Evolutionary conservation across 2,797 vertebrate genomes (phyloP).

Genomic region (Glyptemys insculpta): DNA sequence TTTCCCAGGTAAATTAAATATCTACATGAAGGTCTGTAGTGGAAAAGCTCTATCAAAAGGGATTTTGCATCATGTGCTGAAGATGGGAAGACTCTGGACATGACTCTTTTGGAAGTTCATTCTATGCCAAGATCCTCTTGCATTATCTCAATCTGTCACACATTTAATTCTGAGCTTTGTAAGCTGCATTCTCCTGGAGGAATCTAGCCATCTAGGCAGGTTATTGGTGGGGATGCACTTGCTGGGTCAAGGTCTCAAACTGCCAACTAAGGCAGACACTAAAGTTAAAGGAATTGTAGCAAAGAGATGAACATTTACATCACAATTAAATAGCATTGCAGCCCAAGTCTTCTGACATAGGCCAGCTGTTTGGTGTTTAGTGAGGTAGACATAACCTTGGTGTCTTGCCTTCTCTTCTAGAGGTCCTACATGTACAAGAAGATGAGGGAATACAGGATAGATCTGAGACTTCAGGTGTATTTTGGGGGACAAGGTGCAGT

Average conservation of each 20-base stretch:
- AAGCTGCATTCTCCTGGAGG: background rate
- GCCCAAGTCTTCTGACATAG: background rate
- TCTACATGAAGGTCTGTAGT: background rate
- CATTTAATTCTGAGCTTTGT: background rate
- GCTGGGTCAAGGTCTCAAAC: background rate
- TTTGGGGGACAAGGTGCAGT: background rate
- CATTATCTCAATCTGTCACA: background rate
- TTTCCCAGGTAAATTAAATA: background rate
- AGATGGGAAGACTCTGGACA: background rate
- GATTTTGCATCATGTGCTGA: background rate
- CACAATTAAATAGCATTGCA: background rate
- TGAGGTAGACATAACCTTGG: background rate
- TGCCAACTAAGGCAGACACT: background rate
- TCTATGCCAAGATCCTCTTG: background rate
- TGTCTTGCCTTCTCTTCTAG: background rate
- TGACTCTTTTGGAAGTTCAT: background rate
- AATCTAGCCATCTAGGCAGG: background rate
- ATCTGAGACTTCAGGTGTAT: background rate
- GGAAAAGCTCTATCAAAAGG: background rate
- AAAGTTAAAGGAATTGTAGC: background rate
- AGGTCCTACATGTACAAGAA: background rate
- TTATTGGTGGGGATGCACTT: background rate
- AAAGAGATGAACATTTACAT: background rate
- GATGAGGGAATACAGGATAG: background rate
- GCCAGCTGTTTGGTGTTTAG: background rate